Evolutionary conservation across 2,797 vertebrate species (phyloP), one percentile per base, ranked within the genome.

Genomic region (Propithecus perrieri): DNA sequence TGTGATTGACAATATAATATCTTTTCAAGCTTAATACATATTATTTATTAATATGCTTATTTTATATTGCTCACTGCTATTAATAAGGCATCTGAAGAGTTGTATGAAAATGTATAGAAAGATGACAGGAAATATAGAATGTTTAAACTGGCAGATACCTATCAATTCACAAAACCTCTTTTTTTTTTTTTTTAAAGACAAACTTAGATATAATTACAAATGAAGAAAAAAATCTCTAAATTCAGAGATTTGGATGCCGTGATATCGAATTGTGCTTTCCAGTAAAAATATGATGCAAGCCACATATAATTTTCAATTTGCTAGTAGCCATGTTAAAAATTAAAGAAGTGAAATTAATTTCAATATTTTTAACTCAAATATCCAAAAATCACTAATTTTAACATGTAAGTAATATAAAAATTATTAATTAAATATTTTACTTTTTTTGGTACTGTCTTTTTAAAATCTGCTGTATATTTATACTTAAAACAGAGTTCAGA

Each of bases 331-430:
- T 33, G 38, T 83, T 96, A 86, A 63, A 83, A 91, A 55, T 67
- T 61, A 55, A 72, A n/a, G 14, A 75, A 76, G 12, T 85, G 57
- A 84, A 92, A 48, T 97, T 65, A 88, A 87, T 93, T 93, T 93
- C 28, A 83, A 67, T 74, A 43, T 67, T 55, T 86, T 91, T 59
- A 48, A 96, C 11, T 78, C 15, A 78, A 1, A 79, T 86, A 59
- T 63, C 15, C 33, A 79, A 87, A 91, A 91, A 88, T 91, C 85
- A 74, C 50, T 83, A 74, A 85, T 89, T 95, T 96, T 8, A 88
- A 11, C 30, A 59, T 89, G 28, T 65, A 71, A 87, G 15, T 24
- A 88, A 84, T 57, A 53, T n/a, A 63, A 95, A 88, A 59, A 72
- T 71, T 85, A 85, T 22, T 89, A 38, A 71, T 65, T 35, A 76